A percentile compares a stretch with the other conserved stretches of the same genome.
These are phyloP conservation scores for Eremophila alpestris DNA, from an alignment of 2,797 vertebrate genomes.

Conservation along the genomic window DNA sequence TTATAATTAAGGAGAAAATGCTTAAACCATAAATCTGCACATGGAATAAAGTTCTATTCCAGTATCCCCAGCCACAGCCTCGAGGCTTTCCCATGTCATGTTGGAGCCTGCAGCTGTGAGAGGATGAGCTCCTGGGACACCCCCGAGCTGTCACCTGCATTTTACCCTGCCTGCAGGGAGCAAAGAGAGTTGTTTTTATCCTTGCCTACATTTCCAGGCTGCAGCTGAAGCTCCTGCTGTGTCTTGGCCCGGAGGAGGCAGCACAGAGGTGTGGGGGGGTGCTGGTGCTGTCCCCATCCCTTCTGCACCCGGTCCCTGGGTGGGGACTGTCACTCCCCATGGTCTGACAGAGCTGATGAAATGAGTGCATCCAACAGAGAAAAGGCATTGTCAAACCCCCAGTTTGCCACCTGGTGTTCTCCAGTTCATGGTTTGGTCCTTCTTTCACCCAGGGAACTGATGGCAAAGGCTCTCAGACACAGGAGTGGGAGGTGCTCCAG, in stretches of 20 bases:
- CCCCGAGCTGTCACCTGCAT: background rate
- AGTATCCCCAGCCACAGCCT: background rate
- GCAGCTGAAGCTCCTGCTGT: background rate
- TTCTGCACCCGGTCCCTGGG: rapidly evolving
- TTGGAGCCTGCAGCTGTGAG: background rate
- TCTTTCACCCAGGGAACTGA: background rate
- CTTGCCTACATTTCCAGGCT: background rate
- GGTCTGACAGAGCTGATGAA: background rate
- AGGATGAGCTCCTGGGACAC: background rate
- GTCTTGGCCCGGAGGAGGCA: background rate
- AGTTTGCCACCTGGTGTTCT: background rate
- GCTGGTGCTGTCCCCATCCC: background rate
- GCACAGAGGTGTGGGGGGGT: background rate
- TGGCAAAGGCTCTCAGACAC: rapidly evolving
- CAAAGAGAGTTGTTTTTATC: background rate
- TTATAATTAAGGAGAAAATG: background rate
- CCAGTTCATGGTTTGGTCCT: background rate
- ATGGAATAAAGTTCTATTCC: background rate
- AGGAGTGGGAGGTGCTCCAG: background rate
- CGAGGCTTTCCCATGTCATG: background rate
- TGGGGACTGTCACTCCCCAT: background rate
- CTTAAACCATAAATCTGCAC: background rate
- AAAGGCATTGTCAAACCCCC: background rate
- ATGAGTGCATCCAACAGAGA: background rate
- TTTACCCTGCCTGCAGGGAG: background rate